Evolutionary conservation across 2,113 vertebrate species (phyloP).

Genomic region (Actinemys pallida): DNA sequence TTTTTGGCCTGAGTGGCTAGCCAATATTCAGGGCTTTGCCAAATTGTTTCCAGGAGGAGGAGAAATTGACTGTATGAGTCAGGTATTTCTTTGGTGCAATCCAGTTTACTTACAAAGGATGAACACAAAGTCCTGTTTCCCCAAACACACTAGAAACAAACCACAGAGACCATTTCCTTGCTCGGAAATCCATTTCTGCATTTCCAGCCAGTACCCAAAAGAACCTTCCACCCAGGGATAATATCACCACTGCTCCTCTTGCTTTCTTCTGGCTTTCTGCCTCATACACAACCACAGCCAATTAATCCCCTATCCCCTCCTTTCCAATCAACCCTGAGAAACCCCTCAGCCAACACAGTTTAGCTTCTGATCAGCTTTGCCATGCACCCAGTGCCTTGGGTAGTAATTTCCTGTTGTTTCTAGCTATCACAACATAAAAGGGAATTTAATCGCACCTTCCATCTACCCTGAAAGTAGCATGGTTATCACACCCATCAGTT

Average conservation of each 20-base stretch:
- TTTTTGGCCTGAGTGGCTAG: not conserved
- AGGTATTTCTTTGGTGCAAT: not conserved
- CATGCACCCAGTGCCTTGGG: not conserved
- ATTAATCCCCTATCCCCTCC: not conserved
- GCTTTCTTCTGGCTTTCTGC: not conserved
- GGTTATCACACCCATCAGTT: not conserved
- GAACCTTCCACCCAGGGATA: not conserved
- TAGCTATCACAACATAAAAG: not conserved
- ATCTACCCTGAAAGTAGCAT: not conserved
- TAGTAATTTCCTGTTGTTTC: not conserved
- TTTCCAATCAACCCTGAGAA: not conserved
- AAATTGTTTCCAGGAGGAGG: not conserved
- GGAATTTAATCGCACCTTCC: not conserved
- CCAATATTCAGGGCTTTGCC: not conserved
- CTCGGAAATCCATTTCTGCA: not conserved
- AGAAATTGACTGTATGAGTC: not conserved
- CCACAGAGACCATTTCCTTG: not conserved
- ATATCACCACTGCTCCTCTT: not conserved
- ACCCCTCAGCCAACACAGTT: not conserved
- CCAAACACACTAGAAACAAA: not conserved
- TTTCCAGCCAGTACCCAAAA: not conserved
- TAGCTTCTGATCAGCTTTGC: not conserved
- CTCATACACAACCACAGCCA: not conserved
- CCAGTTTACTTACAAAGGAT: not conserved
- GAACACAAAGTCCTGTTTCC: not conserved